Evolutionary conservation across 2,888 invertebrate species (phyloP).

Genomic region (Ectobius pallidus): DNA sequence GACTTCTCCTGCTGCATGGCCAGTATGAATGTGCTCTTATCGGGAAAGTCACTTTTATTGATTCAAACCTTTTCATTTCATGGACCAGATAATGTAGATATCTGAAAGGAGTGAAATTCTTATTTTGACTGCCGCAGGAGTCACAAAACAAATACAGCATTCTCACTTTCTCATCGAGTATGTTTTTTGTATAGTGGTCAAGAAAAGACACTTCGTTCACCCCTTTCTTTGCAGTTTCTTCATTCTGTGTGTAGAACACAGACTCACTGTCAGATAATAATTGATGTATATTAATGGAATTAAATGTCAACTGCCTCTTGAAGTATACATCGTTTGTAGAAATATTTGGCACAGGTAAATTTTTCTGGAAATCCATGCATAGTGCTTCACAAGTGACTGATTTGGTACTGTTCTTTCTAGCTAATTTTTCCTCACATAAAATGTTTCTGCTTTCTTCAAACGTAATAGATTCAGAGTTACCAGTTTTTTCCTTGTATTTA

Average conservation of each 20-base stretch:
- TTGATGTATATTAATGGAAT: slow-evolving; percentile 48
- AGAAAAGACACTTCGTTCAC: slow-evolving; percentile 47
- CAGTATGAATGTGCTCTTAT: too few relatives aligned
- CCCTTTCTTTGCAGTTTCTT: slow-evolving; percentile 46
- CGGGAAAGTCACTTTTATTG: slow-evolving; percentile 39
- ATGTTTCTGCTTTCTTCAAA: slow-evolving; percentile 43
- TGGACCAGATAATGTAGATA: slow-evolving; percentile 41
- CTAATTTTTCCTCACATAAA: slow-evolving; percentile 44
- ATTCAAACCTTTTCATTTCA: slow-evolving; percentile 22
- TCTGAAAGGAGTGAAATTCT: slow-evolving; percentile 41
- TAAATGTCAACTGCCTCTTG: too few relatives aligned
- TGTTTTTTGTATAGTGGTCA: slow-evolving; percentile 45
- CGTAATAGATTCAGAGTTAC: slow-evolving; percentile 2
- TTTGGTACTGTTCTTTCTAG: slow-evolving; percentile 18
- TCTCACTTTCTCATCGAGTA: slow-evolving; percentile 35
- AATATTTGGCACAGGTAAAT: slow-evolving; percentile 43
- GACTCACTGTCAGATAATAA: slow-evolving; percentile 43
- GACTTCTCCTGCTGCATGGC: too few relatives aligned
- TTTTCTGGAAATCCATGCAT: slow-evolving; percentile 44
- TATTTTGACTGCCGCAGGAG: slow-evolving; percentile 44
- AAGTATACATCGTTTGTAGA: slow-evolving; percentile 45
- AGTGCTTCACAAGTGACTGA: slow-evolving; percentile 44
- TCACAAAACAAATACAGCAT: slow-evolving; percentile 44
- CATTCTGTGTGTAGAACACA: slow-evolving; percentile 47
- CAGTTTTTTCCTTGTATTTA: slow-evolving; percentile 43